Percentiles rank a stretch among this genome's conserved stretches.
Conservation (phyloP, 2,888 invertebrate species). For the Adelphocoris suturalis region DNA sequence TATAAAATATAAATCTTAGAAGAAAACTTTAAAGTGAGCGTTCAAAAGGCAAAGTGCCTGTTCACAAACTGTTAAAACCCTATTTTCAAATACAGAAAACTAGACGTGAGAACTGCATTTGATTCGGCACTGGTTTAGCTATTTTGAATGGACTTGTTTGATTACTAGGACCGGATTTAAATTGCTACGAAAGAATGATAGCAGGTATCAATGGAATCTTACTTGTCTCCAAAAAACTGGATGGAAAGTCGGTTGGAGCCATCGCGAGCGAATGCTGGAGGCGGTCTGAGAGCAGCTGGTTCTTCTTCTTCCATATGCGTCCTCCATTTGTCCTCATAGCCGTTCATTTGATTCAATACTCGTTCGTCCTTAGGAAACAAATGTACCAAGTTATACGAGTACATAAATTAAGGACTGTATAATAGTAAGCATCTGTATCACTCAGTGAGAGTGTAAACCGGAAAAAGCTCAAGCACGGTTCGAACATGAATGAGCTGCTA, state of each 20-base stretch:
- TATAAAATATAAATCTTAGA: too few species aligned
- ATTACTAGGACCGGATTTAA: too few species aligned
- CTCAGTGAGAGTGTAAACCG: not conserved
- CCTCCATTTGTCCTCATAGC: conserved; percentile 75
- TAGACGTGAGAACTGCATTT: too few species aligned
- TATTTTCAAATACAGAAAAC: too few species aligned
- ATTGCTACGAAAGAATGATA: not conserved
- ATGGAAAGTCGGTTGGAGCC: conserved; percentile 89
- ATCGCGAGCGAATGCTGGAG: conserved; percentile 80
- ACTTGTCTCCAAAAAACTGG: conserved; percentile 91
- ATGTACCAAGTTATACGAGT: not conserved
- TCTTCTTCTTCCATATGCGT: conserved; percentile 75
- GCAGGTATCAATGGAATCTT: conserved; percentile 77
- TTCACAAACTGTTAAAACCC: too few species aligned
- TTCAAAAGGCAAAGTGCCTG: too few species aligned
- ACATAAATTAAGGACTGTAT: not conserved
- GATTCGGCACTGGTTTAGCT: too few species aligned
- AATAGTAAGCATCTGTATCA: not conserved
- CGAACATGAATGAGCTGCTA: too few species aligned
- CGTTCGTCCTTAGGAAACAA: conserved; percentile 74
- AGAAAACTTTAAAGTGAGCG: too few species aligned
- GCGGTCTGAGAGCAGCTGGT: conserved; percentile 71
- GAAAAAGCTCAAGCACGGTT: not conserved
- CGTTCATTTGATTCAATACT: conserved; percentile 73
- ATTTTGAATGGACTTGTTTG: too few species aligned